These are phyloP conservation scores for Tetragnatha versicolor DNA, from an alignment of 1,140 invertebrate genomes.

Conservation along the genomic window DNA sequence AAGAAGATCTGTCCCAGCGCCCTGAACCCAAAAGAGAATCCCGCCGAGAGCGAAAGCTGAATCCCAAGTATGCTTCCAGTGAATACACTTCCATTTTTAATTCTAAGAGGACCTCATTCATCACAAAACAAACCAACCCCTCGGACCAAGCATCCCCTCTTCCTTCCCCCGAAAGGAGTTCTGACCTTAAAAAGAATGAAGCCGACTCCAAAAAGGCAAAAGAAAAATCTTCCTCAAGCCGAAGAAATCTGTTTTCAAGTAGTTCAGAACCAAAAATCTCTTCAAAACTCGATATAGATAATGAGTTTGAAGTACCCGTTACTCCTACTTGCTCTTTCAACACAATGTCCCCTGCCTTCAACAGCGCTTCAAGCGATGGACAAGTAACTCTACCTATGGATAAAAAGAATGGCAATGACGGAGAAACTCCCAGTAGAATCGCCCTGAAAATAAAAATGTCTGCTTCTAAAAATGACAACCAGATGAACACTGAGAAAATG, in stretches of 20 bases:
- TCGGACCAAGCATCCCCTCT: background rate
- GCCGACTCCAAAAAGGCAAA: background rate
- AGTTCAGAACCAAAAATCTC: too few relatives aligned
- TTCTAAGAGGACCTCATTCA: conserved; percentile 59
- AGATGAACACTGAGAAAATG: background rate
- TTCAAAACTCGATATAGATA: too few relatives aligned
- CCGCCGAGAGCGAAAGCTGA: conserved; percentile 61
- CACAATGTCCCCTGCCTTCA: too few relatives aligned
- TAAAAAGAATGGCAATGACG: background rate
- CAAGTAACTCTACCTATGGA: too few relatives aligned
- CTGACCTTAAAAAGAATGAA: background rate
- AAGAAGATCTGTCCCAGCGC: conserved; percentile 54
- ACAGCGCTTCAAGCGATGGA: too few relatives aligned
- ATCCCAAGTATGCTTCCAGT: conserved; percentile 63
- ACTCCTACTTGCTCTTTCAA: too few relatives aligned
- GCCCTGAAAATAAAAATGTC: conserved; percentile 8
- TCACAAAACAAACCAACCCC: conserved; percentile 21
- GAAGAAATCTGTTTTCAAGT: background rate
- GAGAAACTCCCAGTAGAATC: background rate
- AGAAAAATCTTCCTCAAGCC: background rate
- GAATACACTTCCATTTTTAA: conserved; percentile 65
- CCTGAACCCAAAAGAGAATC: conserved; percentile 63
- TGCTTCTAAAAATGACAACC: background rate
- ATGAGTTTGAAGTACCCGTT: too few relatives aligned
- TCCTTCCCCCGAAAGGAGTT: background rate